phyloP scores from a whole-genome alignment of 2,888 invertebrate species.

The Watsonalla cultraria region DNA sequence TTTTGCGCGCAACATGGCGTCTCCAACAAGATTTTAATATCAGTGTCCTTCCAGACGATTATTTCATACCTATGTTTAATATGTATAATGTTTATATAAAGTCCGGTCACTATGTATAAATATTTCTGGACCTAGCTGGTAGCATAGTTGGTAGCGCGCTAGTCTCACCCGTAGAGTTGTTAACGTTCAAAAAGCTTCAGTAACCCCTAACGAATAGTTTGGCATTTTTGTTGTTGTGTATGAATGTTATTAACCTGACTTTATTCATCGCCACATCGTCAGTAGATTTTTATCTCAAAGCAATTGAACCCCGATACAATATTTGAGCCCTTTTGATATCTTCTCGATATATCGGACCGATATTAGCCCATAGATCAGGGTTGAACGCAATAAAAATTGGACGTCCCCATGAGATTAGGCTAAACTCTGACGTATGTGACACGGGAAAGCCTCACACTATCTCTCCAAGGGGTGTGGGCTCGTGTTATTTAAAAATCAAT shows the following conservation, averaged over 20 bases:
- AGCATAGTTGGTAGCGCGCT: too few species aligned
- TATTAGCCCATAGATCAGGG: slow-evolving; percentile 69
- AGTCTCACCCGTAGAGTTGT: too few species aligned
- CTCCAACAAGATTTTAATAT: slow-evolving; percentile 33
- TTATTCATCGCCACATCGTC: slow-evolving; percentile 5
- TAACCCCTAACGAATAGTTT: too few species aligned
- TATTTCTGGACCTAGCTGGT: too few species aligned
- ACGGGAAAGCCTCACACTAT: slow-evolving; percentile 61
- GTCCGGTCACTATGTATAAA: slow-evolving; percentile 23
- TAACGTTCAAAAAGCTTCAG: too few species aligned
- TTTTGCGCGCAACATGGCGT: slow-evolving; percentile 50
- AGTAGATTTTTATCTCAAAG: slow-evolving; percentile 14
- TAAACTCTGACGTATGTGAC: slow-evolving; percentile 75
- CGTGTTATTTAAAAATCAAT: slow-evolving; percentile 68
- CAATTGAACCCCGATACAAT: slow-evolving; percentile 33
- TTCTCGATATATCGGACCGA: slow-evolving; percentile 58
- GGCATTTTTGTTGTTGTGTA: too few species aligned
- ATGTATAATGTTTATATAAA: slow-evolving; percentile 52
- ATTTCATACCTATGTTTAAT: slow-evolving; percentile 48
- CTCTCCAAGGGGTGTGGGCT: slow-evolving; percentile 47
- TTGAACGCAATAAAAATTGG: slow-evolving; percentile 71
- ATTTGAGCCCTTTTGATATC: slow-evolving; percentile 51
- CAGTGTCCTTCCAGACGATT: slow-evolving; percentile 44
- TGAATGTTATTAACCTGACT: slow-evolving; percentile 8
- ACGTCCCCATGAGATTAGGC: slow-evolving; percentile 68